phyloP scores from a whole-genome alignment of 2,797 vertebrate genomes.

The Clarias pachynema region DNA sequence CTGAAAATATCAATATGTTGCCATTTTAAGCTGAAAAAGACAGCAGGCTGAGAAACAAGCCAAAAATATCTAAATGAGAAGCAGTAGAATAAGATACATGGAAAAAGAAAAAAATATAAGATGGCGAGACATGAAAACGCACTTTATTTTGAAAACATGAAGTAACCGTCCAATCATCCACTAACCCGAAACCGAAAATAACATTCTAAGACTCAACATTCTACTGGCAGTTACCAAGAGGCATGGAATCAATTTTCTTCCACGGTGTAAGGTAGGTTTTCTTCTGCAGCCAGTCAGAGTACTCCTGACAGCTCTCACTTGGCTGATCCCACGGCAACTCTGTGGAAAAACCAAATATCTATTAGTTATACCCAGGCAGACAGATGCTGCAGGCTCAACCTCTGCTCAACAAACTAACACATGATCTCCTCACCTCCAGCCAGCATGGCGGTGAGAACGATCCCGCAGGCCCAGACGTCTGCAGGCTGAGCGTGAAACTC shows the following conservation, averaged over 20 bases:
- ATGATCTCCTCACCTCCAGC: slow-evolving; percentile 84
- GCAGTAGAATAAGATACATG: neutral
- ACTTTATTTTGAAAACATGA: neutral
- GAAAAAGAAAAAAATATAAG: neutral
- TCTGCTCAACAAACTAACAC: neutral
- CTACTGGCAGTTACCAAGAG: slow-evolving; percentile 77
- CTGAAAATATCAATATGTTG: neutral
- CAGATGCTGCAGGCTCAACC: neutral
- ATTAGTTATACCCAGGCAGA: neutral
- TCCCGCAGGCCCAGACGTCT: slow-evolving; percentile 94
- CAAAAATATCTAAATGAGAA: neutral
- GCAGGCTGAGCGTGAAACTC: slow-evolving; percentile 90
- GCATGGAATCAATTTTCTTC: slow-evolving; percentile 92
- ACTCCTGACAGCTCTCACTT: slow-evolving; percentile 90
- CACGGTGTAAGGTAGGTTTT: slow-evolving; percentile 92
- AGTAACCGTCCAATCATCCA: neutral
- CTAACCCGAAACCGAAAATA: neutral
- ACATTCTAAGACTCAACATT: neutral
- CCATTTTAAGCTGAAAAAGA: neutral
- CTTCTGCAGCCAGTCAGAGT: slow-evolving; percentile 91
- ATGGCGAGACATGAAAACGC: neutral
- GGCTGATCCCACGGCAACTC: slow-evolving; percentile 98
- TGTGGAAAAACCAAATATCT: slow-evolving; percentile 58
- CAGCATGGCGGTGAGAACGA: slow-evolving; percentile 94
- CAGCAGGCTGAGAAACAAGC: neutral